phyloP scores from a whole-genome alignment of 2,888 invertebrate species.

The Agrochola circellaris region DNA sequence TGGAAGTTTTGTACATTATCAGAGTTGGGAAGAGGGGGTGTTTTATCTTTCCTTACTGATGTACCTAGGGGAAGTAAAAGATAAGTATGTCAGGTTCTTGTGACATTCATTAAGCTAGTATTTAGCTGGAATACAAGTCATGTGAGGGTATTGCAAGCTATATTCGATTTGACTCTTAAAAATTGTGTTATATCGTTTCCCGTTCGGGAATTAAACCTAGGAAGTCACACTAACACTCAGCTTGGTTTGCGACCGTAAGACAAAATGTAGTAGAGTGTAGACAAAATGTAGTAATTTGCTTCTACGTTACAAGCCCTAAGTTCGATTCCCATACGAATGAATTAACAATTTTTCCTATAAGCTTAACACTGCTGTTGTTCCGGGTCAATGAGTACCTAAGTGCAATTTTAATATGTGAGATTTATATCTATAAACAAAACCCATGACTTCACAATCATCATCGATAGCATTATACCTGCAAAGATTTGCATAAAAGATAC shows the following conservation, averaged over 20 bases:
- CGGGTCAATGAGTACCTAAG: no score
- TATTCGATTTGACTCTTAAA: background rate
- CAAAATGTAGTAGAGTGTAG: background rate
- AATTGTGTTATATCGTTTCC: background rate
- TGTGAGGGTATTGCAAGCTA: background rate
- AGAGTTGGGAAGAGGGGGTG: conserved; percentile 8
- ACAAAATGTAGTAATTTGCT: background rate
- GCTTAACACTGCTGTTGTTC: background rate
- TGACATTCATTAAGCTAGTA: background rate
- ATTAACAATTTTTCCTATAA: no score
- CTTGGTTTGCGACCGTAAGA: background rate
- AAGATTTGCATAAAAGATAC: conserved; percentile 39
- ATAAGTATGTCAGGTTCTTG: background rate
- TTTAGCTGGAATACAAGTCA: background rate
- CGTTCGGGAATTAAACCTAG: background rate
- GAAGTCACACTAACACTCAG: background rate
- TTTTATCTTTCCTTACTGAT: conserved; percentile 36
- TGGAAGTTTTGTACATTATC: conserved; percentile 53
- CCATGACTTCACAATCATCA: conserved; percentile 3
- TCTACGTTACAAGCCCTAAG: background rate
- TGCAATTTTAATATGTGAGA: background rate
- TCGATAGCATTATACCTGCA: conserved; percentile 11
- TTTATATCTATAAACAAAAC: background rate
- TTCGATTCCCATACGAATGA: background rate
- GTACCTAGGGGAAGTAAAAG: background rate